Evolutionary conservation across 2,888 invertebrate genomes (phyloP).

Genomic region (Lacanobia oleracea): DNA sequence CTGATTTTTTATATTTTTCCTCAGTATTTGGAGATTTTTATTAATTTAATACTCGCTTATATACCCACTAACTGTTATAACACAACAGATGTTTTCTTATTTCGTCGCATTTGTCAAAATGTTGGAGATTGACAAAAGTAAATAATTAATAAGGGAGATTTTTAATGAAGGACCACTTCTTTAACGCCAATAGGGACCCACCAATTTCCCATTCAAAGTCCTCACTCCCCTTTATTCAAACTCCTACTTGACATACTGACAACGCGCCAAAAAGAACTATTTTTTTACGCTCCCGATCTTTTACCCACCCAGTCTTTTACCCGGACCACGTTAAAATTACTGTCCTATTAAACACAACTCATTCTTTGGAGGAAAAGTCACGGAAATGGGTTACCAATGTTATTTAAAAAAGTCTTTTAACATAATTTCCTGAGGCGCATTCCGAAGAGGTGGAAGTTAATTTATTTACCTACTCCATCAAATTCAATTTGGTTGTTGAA

Average conservation of each 20-base stretch:
- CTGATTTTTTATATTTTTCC: too few relatives aligned
- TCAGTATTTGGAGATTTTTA: neutral
- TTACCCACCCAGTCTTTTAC: conserved; percentile 41
- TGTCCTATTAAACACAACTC: conserved; percentile 41
- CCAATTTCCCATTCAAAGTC: conserved; percentile 32
- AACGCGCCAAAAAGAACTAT: conserved; percentile 34
- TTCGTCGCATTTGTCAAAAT: neutral
- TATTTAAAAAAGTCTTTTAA: conserved; percentile 69
- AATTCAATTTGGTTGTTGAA: conserved; percentile 66
- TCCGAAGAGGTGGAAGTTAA: conserved; percentile 68
- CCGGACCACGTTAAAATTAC: conserved; percentile 44
- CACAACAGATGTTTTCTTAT: neutral
- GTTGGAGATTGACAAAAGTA: neutral
- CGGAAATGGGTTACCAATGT: conserved; percentile 56
- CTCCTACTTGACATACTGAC: conserved; percentile 29
- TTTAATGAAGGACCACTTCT: conserved; percentile 1
- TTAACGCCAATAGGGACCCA: conserved; percentile 4
- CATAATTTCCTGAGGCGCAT: conserved; percentile 69
- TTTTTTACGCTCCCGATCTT: conserved; percentile 39
- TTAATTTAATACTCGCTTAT: too few relatives aligned
- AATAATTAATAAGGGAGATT: neutral
- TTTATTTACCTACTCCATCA: conserved; percentile 71
- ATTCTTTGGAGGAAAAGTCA: conserved; percentile 39
- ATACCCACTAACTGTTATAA: neutral
- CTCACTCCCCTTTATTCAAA: conserved; percentile 9